Conservation (phyloP, 2,888 invertebrate genomes). For the Napeogenes inachia region DNA sequence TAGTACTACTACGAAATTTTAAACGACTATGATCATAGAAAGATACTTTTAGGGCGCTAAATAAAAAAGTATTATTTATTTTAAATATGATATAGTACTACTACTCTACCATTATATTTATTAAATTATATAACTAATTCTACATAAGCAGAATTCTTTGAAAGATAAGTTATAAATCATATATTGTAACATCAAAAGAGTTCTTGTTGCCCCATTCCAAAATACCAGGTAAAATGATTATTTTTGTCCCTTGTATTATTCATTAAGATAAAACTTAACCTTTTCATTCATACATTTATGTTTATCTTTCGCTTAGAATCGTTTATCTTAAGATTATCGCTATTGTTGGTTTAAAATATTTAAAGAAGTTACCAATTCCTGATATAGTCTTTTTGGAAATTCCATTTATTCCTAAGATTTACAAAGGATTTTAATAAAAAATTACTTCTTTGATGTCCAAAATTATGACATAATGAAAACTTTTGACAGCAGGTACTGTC, state of each 20-base stretch:
- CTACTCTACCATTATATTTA: too few relatives aligned
- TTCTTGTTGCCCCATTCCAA: background rate
- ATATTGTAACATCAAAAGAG: background rate
- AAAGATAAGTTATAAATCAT: background rate
- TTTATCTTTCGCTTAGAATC: constrained; percentile 6
- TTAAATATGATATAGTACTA: too few relatives aligned
- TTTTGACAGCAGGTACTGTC: too few relatives aligned
- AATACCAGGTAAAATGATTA: background rate
- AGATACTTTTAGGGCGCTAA: background rate
- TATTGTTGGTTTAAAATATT: constrained; percentile 1
- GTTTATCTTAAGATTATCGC: constrained; percentile 4
- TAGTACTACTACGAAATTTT: constrained; percentile 17
- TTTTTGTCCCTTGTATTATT: constrained; percentile 12
- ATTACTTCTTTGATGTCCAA: too few relatives aligned
- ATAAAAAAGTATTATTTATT: too few relatives aligned
- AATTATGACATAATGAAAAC: too few relatives aligned
- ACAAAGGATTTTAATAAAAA: too few relatives aligned
- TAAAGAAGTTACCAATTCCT: constrained; percentile 16
- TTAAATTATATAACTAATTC: background rate
- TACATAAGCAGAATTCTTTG: background rate
- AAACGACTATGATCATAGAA: constrained; percentile 13
- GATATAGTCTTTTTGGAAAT: background rate
- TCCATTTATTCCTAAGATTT: background rate
- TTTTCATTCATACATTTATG: constrained; percentile 2
- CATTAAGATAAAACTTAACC: constrained; percentile 12